Evolutionary conservation across 2,888 invertebrate species (phyloP).

Genomic region (Trissoscelio sp.): DNA sequence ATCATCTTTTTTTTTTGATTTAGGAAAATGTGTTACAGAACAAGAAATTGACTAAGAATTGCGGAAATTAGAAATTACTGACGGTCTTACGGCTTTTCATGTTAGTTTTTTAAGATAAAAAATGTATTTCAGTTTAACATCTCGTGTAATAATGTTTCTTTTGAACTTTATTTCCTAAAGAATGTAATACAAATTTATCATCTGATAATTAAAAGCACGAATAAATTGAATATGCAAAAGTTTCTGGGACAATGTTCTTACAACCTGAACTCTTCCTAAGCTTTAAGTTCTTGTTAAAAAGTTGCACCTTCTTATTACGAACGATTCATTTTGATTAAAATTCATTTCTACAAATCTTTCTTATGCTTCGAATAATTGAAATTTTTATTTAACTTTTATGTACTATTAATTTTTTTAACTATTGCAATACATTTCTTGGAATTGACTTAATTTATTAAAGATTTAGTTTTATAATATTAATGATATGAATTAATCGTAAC

Average conservation of each 20-base stretch:
- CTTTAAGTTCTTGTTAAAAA: constrained; percentile 53
- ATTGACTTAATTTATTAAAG: background rate
- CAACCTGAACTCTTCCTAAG: constrained; percentile 35
- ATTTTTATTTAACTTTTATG: constrained; percentile 1
- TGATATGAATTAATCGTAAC: no score
- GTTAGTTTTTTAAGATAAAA: background rate
- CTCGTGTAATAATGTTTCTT: background rate
- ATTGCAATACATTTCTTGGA: no score
- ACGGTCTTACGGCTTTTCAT: background rate
- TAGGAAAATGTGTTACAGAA: constrained; percentile 12
- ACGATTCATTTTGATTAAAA: constrained; percentile 49
- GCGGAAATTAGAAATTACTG: constrained; percentile 38
- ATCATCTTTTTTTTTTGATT: constrained; percentile 6
- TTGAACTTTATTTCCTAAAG: no score
- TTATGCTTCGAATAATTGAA: constrained; percentile 20
- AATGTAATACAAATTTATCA: constrained; percentile 31
- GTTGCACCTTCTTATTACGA: constrained; percentile 27
- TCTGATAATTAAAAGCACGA: constrained; percentile 32
- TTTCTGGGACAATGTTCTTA: constrained; percentile 50
- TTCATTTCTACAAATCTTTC: constrained; percentile 21
- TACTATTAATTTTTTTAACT: background rate
- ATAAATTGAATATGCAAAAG: constrained; percentile 57
- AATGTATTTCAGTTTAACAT: background rate
- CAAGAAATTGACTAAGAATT: constrained; percentile 19
- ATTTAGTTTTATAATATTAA: no score